A percentile compares a stretch with the other conserved stretches of the same genome.
Evolutionary conservation across 2,797 vertebrate species (phyloP).

Genomic region (Sebastes minor): DNA sequence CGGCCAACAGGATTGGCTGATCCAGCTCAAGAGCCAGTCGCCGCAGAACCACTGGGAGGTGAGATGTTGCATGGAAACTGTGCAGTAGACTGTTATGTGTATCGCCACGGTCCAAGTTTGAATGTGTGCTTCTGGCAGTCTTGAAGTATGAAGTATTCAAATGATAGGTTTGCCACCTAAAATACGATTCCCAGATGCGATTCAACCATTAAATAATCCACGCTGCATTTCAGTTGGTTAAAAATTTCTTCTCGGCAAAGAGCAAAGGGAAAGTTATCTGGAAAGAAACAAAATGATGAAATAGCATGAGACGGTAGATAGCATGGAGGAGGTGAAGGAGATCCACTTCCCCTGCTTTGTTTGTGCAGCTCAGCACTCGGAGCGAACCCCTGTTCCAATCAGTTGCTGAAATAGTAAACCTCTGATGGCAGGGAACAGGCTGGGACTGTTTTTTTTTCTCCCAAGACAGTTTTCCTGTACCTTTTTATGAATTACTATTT

Average conservation of each 20-base stretch:
- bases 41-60: slow-evolving; percentile 96
- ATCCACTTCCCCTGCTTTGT: slow-evolving; percentile 30
- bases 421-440: slow-evolving; percentile 26
- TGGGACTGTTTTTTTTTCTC: slow-evolving; percentile 16
- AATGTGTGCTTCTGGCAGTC: slow-evolving; percentile 16
- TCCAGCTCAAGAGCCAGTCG: slow-evolving; percentile 93
- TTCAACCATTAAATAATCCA: neutral
- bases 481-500: slow-evolving; percentile 32
- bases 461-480: slow-evolving; percentile 13
- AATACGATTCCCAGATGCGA: neutral
- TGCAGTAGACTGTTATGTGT: neutral
- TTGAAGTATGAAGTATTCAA: neutral
- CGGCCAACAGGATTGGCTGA: slow-evolving; percentile 93
- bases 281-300: slow-evolving; percentile 22
- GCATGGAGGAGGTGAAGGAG: slow-evolving; percentile 5
- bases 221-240: neutral
- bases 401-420: slow-evolving; percentile 51
- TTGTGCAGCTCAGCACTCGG: slow-evolving; percentile 31
- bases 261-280: neutral
- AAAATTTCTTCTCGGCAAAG: neutral
- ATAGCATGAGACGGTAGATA: neutral
- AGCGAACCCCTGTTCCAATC: slow-evolving; percentile 32
- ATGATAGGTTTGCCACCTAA: neutral
- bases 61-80: slow-evolving; percentile 60
- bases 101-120: neutral